phyloP scores from a whole-genome alignment of 2,113 vertebrate species.

The Phalacrocorax carbo region DNA sequence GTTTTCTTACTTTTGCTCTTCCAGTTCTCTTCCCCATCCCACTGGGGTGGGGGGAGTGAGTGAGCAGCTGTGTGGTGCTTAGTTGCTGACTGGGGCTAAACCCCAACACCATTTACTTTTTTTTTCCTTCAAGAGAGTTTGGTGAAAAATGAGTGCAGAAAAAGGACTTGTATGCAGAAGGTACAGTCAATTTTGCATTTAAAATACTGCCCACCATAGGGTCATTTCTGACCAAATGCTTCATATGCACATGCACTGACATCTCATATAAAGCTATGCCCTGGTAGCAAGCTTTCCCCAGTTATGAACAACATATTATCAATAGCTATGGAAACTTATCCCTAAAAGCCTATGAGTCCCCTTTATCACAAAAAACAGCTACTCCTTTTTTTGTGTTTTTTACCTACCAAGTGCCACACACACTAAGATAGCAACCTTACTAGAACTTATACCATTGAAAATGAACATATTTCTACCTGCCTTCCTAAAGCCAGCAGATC shows the following conservation, averaged over 20 bases:
- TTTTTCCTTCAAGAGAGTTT: not conserved
- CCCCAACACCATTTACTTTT: not conserved
- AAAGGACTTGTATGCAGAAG: not conserved
- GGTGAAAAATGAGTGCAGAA: not conserved
- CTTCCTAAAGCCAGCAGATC: not conserved
- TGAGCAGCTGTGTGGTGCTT: too few species aligned
- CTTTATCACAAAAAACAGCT: accelerated
- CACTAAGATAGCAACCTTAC: not conserved
- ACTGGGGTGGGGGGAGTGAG: too few species aligned
- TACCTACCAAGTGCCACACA: not conserved
- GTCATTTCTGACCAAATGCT: not conserved
- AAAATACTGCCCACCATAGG: not conserved
- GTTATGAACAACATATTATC: not conserved
- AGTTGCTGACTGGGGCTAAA: too few species aligned
- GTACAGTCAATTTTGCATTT: not conserved
- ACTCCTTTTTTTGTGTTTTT: not conserved
- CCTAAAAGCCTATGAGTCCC: not conserved
- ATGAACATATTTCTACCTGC: not conserved
- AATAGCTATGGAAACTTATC: not conserved
- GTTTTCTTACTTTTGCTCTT: too few species aligned
- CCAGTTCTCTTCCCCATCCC: too few species aligned
- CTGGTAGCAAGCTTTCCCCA: not conserved
- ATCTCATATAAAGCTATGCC: not conserved
- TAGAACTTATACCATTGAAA: not conserved
- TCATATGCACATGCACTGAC: not conserved